phyloP scores from a whole-genome alignment of 2,113 vertebrate genomes.

The Merops nubicus region DNA sequence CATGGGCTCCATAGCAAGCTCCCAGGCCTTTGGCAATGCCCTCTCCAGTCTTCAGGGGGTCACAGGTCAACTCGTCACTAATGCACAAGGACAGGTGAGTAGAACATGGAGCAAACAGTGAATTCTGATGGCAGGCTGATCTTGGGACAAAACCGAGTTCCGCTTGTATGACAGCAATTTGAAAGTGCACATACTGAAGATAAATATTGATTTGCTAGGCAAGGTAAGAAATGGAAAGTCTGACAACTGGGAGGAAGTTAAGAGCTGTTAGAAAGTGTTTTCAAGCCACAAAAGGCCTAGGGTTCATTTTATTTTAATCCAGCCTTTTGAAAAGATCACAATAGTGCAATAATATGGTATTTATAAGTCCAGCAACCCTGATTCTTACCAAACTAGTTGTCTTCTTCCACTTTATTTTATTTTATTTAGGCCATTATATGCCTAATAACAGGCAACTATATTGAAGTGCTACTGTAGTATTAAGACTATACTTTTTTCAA shows the following conservation, averaged over 20 bases:
- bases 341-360: background rate
- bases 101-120: slow-evolving; percentile 68
- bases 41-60: slow-evolving; percentile 95
- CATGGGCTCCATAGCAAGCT: slow-evolving; percentile 93
- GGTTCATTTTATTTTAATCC: background rate
- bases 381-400: background rate
- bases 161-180: slow-evolving; percentile 72
- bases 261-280: background rate
- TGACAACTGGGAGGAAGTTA: background rate
- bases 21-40: slow-evolving; percentile 94
- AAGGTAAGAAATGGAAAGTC: slow-evolving; percentile 59
- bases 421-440: too few species aligned
- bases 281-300: background rate
- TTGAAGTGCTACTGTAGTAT: background rate
- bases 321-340: background rate
- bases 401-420: background rate
- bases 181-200: slow-evolving; percentile 36
- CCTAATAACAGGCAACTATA: background rate
- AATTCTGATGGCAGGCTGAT: slow-evolving; percentile 73
- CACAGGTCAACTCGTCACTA: slow-evolving; percentile 97
- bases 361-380: background rate
- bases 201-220: slow-evolving; percentile 70
- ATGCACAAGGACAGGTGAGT: slow-evolving; percentile 99
- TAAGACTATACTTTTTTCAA: background rate
- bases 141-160: slow-evolving; percentile 71